Evolutionary conservation across 2,888 invertebrate genomes (phyloP).

Genomic region (Venusia cambrica): DNA sequence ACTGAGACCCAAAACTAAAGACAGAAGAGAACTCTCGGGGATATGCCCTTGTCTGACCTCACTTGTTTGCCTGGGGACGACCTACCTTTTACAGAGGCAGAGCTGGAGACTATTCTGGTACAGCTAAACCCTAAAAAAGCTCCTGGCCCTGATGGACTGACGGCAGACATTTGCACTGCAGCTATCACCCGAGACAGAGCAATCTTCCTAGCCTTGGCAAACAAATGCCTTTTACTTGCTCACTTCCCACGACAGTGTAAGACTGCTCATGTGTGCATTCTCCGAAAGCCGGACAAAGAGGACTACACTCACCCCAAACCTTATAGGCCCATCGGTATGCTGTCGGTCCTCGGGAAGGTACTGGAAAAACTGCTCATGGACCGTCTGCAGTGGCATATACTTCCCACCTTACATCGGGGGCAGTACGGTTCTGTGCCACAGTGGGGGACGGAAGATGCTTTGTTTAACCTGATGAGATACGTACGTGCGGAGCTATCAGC

Average conservation of each 20-base stretch:
- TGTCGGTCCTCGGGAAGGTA: slow-evolving; percentile 7
- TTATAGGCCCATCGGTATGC: slow-evolving; percentile 7
- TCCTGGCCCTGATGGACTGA: slow-evolving; percentile 22
- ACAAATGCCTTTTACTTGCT: slow-evolving; percentile 9
- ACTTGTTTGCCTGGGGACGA: background rate
- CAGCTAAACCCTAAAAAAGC: slow-evolving; percentile 24
- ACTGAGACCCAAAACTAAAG: too few species aligned
- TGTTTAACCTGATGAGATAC: slow-evolving; percentile 12
- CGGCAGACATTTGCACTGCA: slow-evolving; percentile 16
- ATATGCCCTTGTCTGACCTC: too few species aligned
- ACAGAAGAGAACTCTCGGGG: too few species aligned
- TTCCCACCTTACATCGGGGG: too few species aligned
- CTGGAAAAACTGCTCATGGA: slow-evolving; percentile 19
- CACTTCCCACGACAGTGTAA: slow-evolving; percentile 21
- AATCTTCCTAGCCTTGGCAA: slow-evolving; percentile 1
- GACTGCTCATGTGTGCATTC: slow-evolving; percentile 8
- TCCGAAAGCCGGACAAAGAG: slow-evolving; percentile 15
- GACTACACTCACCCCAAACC: background rate
- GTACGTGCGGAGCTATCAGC: background rate
- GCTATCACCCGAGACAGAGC: background rate
- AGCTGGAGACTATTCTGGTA: slow-evolving; percentile 1
- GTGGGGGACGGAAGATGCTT: slow-evolving; percentile 21
- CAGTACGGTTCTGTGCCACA: slow-evolving; percentile 27
- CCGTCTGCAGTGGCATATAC: slow-evolving; percentile 18
- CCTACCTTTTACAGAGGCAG: background rate